These are phyloP conservation scores for Oreochromis spilurus DNA, from an alignment of 2,113 vertebrate genomes.

Conservation along the genomic window DNA sequence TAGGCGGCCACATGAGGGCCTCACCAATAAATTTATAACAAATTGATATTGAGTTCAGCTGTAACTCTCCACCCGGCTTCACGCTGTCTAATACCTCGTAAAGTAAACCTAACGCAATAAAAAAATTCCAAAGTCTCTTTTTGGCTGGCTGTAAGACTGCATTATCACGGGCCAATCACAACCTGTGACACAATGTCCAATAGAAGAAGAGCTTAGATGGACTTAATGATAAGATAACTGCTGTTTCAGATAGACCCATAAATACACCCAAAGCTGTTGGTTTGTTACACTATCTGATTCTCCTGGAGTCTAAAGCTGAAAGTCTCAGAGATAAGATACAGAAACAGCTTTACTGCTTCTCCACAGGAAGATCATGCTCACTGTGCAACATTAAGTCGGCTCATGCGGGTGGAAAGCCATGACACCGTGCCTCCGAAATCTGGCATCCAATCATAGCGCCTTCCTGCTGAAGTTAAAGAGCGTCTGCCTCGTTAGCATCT, in stretches of 20 bases:
- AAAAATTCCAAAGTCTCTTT: constrained; percentile 15
- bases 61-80: not conserved
- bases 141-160: not conserved
- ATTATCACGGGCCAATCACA: not conserved
- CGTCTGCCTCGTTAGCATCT: not conserved
- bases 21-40: not conserved
- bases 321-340: not conserved
- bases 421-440: not conserved
- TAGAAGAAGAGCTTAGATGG: not conserved
- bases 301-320: not conserved
- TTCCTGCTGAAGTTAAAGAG: not conserved
- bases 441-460: not conserved
- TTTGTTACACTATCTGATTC: not conserved
- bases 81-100: not conserved
- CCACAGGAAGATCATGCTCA: not conserved
- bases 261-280: not conserved
- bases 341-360: not conserved
- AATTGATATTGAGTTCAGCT: not conserved
- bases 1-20: not conserved
- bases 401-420: not conserved
- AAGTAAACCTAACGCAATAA: not conserved
- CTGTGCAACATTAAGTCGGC: not conserved
- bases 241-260: not conserved
- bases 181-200: not conserved
- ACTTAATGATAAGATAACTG: not conserved